phyloP scores from a whole-genome alignment of 2,888 invertebrate genomes.

The Hoplodrina ambigua region DNA sequence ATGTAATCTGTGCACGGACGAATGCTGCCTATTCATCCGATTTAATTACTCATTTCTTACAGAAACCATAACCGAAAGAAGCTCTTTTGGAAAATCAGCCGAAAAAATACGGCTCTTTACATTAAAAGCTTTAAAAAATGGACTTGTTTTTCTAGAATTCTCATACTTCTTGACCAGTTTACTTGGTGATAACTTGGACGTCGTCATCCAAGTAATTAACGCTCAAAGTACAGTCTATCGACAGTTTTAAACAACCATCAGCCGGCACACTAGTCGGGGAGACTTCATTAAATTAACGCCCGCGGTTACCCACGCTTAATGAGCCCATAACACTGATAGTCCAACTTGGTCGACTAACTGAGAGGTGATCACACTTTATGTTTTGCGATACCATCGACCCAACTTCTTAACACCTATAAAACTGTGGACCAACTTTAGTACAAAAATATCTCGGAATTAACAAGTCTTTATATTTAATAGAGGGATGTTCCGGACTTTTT shows the following conservation, averaged over 20 bases:
- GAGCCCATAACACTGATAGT: slow-evolving; percentile 57
- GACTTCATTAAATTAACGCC: slow-evolving; percentile 63
- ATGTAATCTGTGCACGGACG: slow-evolving; percentile 48
- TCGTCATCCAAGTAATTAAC: slow-evolving; percentile 40
- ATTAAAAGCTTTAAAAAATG: not conserved
- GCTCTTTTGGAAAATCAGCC: slow-evolving; percentile 29
- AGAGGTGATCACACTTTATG: slow-evolving; percentile 59
- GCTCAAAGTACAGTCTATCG: slow-evolving; percentile 47
- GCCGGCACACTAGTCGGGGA: slow-evolving; percentile 42
- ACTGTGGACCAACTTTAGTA: slow-evolving; percentile 43
- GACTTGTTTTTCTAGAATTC: not conserved
- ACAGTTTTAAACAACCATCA: slow-evolving; percentile 55
- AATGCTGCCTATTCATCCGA: slow-evolving; percentile 47
- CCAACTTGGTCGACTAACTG: slow-evolving; percentile 54
- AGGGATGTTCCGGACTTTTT: slow-evolving; percentile 55
- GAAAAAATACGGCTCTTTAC: slow-evolving; percentile 13
- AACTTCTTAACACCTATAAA: slow-evolving; percentile 58
- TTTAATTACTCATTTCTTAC: slow-evolving; percentile 50
- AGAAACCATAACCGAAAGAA: slow-evolving; percentile 27
- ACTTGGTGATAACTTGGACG: slow-evolving; percentile 16
- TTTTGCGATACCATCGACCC: slow-evolving; percentile 55
- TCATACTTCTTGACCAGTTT: slow-evolving; percentile 19
- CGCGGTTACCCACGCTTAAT: slow-evolving; percentile 51
- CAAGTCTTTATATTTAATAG: slow-evolving; percentile 61
- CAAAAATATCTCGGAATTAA: slow-evolving; percentile 61